These are phyloP conservation scores for Heliconius eleuchia DNA, from an alignment of 1,140 invertebrate species.

Conservation along the genomic window DNA sequence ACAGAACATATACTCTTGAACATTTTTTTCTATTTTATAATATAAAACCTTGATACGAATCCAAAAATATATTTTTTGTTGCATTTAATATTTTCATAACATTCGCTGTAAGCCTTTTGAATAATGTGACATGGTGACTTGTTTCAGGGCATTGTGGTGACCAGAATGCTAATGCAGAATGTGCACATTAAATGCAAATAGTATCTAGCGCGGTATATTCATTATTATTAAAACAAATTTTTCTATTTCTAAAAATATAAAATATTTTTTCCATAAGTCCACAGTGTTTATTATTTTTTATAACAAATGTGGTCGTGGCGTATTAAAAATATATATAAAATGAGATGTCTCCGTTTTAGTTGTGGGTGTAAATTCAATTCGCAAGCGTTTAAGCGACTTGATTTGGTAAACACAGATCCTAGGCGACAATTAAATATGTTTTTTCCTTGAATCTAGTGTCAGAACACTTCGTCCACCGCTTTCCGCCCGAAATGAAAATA, in stretches of 20 bases:
- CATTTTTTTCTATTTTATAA: too few species aligned
- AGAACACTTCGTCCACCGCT: too few species aligned
- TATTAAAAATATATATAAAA: too few species aligned
- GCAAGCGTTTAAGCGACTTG: too few species aligned
- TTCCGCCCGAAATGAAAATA: too few species aligned
- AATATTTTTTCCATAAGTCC: not conserved
- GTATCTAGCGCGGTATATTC: not conserved
- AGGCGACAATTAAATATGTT: too few species aligned
- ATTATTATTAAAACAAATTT: constrained; percentile 1
- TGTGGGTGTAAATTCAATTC: too few species aligned
- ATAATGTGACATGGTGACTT: constrained; percentile 7
- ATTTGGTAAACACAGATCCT: too few species aligned
- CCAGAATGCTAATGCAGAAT: not conserved
- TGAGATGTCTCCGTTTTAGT: too few species aligned
- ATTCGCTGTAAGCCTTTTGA: not conserved
- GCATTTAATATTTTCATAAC: constrained; percentile 2
- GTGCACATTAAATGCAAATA: not conserved
- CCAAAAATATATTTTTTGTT: not conserved
- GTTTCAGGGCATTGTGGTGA: not conserved
- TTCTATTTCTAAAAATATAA: not conserved
- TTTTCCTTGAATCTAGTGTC: too few species aligned
- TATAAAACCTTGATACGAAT: not conserved
- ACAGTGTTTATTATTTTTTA: not conserved
- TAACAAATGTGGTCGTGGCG: too few species aligned
- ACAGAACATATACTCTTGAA: not conserved